A percentile compares a stretch with the other conserved stretches of the same genome.
phyloP scores from a whole-genome alignment of 23 tunicate species.

The Aplidium turbinatum region DNA sequence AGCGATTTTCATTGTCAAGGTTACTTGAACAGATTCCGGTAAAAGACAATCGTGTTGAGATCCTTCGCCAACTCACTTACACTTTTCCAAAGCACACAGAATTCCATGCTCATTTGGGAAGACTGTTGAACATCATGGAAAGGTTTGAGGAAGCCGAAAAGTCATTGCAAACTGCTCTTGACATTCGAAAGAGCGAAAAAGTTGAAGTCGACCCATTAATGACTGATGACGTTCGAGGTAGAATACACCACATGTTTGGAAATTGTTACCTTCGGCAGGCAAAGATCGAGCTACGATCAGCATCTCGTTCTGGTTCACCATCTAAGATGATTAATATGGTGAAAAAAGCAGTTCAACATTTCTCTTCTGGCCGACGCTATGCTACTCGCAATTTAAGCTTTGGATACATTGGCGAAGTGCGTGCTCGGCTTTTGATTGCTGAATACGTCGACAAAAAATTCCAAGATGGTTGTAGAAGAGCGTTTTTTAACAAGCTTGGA shows the following conservation, averaged over 20 bases:
- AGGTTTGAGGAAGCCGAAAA: conserved; percentile 48
- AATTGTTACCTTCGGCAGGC: conserved; percentile 13
- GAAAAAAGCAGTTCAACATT: conserved; percentile 33
- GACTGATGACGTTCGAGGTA: conserved; percentile 37
- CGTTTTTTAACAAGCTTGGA: background rate
- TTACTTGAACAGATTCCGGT: conserved; percentile 34
- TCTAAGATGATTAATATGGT: background rate
- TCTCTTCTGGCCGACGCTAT: background rate
- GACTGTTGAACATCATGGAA: conserved; percentile 33
- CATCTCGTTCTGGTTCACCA: background rate
- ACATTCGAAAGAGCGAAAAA: conserved; percentile 26
- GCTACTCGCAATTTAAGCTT: conserved; percentile 31
- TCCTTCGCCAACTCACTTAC: conserved; percentile 25
- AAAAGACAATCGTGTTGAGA: conserved; percentile 28
- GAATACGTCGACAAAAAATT: conserved; percentile 26
- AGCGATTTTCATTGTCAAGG: conserved; percentile 17
- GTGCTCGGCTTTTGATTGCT: conserved; percentile 38
- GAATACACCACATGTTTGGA: conserved; percentile 66
- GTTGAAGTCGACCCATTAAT: background rate
- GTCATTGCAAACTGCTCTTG: conserved; percentile 40
- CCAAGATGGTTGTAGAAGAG: background rate
- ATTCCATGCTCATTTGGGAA: conserved; percentile 72
- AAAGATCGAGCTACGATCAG: background rate
- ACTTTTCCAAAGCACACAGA: conserved; percentile 47
- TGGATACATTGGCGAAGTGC: conserved; percentile 64